phyloP scores from a whole-genome alignment of 2,888 invertebrate genomes.

The Penaeus monodon region DNA sequence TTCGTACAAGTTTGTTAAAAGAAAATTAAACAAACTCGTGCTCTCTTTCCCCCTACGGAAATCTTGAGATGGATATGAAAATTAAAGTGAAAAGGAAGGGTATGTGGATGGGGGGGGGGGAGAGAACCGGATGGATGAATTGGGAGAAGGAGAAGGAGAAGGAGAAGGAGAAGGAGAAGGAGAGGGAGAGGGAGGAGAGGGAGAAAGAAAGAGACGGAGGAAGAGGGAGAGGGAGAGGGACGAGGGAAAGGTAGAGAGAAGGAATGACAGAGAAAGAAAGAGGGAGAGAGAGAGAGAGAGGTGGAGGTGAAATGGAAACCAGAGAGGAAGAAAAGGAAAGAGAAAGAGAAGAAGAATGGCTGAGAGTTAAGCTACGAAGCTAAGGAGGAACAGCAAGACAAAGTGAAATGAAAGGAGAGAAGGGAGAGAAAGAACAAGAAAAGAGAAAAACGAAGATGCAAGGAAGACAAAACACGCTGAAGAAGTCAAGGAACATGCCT shows the following conservation, averaged over 20 bases:
- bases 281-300: slow-evolving; percentile 67
- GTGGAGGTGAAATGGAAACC: slow-evolving; percentile 66
- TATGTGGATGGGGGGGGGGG: slow-evolving; percentile 68
- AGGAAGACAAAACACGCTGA: no score
- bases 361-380: no score
- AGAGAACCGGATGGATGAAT: slow-evolving; percentile 69
- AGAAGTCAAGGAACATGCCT: no score
- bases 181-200: slow-evolving; percentile 68
- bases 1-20: no score
- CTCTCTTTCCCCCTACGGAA: no score
- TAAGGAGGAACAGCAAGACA: no score
- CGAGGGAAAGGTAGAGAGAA: slow-evolving; percentile 69
- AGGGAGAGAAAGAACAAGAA: no score
- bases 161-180: slow-evolving; percentile 66
- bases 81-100: slow-evolving; percentile 61
- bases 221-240: slow-evolving; percentile 69
- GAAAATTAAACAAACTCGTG: no score
- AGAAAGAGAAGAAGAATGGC: no score
- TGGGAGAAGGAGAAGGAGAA: slow-evolving; percentile 67
- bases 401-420: no score
- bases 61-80: no score
- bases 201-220: slow-evolving; percentile 71
- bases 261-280: slow-evolving; percentile 69
- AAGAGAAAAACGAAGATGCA: no score
- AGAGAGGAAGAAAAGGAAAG: slow-evolving; percentile 53